Base-by-base conservation (phyloP, 2,888 invertebrate species). In the Ceraclea dissimilis region DNA sequence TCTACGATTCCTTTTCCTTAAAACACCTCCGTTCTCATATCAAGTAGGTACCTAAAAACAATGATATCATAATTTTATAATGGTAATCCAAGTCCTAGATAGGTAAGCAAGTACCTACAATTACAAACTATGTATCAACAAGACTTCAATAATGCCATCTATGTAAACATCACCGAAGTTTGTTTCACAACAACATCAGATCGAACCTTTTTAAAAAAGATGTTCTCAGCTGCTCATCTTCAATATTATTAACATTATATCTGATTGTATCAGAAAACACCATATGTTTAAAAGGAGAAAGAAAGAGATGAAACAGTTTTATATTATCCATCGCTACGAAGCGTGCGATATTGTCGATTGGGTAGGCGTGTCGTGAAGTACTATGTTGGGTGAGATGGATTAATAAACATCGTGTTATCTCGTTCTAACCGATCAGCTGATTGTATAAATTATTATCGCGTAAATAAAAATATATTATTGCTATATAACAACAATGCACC, bases 371-470 rank as follows among this genome's bases (percentile, higher is more conserved):
- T 57, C 59, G 22, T 48, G 22, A 47, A 49, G 22, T 49, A 46
- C 18, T 51, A 26, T 54, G 31, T 46, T 26, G 20, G 16, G 49
- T 18, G 19, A 59, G 59, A 44, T 18, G 49, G 17, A 33, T 18
- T 52, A 47, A 21, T 47, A 33, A 54, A 57, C 34, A 34, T 55
- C 20, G 11, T 13, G 44, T 20, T 52, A 39, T 61, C 59, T 57
- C 51, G 11, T 50, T 57, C 59, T 54, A 39, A 21, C n/a, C 21
- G 52, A 61, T 52, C 61, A 61, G 61, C 59, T 61, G 61, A 61
- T 61, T 21, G 13, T 20, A 56, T 21, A 13, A 39, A 26, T 26
- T 26, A 26, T 26, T 26, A 26, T 26, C 26, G 10, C 26, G 10
- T 26, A 4, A 26, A 26, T 26, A 26, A 6, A 26, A 26, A 6